Conservation (phyloP, 2,888 invertebrate genomes). For the Acanthosoma haemorrhoidale region DNA sequence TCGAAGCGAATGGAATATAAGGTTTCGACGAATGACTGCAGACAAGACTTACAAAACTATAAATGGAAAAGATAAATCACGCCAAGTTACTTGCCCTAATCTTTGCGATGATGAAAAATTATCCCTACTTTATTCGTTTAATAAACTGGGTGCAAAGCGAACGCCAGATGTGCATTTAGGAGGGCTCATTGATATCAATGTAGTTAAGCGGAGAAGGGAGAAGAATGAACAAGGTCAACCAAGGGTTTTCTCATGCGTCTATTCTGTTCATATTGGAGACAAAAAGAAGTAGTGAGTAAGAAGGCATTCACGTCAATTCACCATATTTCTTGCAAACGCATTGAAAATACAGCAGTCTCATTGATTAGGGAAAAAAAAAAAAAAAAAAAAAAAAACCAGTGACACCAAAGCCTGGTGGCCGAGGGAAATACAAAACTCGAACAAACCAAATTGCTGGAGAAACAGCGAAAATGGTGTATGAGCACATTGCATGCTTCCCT, state of each 20-base stretch:
- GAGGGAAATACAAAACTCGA: background rate
- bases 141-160: background rate
- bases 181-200: background rate
- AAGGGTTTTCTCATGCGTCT: background rate
- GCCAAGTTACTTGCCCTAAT: background rate
- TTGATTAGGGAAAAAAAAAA: too few species aligned
- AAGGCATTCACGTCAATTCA: background rate
- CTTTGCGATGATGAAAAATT: background rate
- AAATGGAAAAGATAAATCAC: background rate
- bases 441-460: background rate
- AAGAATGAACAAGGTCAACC: background rate
- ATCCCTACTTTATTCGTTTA: background rate
- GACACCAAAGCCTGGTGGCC: background rate
- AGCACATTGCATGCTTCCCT: background rate
- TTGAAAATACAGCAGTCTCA: background rate
- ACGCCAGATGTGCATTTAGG: background rate
- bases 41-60: background rate
- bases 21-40: background rate
- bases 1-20: background rate
- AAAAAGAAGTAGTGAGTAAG: background rate
- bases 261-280: background rate
- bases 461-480: background rate
- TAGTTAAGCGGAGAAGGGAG: slow-evolving; percentile 1
- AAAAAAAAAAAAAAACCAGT: background rate
- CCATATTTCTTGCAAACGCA: background rate